phyloP scores from a whole-genome alignment of 2,797 vertebrate species.

The Otus scops region DNA sequence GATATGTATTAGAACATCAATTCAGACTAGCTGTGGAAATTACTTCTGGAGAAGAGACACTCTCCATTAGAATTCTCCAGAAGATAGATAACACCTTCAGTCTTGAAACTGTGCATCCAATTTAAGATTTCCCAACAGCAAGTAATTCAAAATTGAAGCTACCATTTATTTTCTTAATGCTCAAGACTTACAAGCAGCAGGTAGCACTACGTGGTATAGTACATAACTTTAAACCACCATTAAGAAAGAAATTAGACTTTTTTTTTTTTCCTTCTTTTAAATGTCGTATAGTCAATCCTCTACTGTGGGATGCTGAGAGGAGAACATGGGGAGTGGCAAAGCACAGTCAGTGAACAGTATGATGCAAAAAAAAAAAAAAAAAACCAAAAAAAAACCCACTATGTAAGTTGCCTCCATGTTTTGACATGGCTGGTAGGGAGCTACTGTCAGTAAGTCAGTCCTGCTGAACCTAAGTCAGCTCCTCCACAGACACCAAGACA shows the following conservation, averaged over 20 bases:
- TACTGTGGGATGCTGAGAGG: not conserved
- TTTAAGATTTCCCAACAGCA: not conserved
- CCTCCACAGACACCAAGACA: not conserved
- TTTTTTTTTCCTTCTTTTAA: too few relatives aligned
- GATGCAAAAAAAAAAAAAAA: not conserved
- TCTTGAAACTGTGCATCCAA: not conserved
- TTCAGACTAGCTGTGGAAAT: not conserved
- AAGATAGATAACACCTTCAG: not conserved
- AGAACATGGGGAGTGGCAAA: not conserved
- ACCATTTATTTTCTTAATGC: not conserved
- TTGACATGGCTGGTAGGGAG: not conserved
- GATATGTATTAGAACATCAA: not conserved
- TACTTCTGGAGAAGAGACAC: not conserved
- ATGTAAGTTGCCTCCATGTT: accelerated
- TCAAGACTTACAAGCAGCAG: not conserved
- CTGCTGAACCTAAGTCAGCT: not conserved
- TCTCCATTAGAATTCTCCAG: not conserved
- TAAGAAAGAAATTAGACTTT: not conserved
- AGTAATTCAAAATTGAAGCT: not conserved
- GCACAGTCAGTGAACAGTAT: not conserved
- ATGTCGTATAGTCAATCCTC: not conserved
- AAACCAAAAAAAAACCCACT: too few relatives aligned
- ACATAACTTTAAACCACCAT: not conserved
- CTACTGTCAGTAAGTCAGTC: not conserved
- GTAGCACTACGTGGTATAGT: not conserved